Evolutionary conservation across 1,140 invertebrate genomes (phyloP).

Genomic region (Charaxes varanes): DNA sequence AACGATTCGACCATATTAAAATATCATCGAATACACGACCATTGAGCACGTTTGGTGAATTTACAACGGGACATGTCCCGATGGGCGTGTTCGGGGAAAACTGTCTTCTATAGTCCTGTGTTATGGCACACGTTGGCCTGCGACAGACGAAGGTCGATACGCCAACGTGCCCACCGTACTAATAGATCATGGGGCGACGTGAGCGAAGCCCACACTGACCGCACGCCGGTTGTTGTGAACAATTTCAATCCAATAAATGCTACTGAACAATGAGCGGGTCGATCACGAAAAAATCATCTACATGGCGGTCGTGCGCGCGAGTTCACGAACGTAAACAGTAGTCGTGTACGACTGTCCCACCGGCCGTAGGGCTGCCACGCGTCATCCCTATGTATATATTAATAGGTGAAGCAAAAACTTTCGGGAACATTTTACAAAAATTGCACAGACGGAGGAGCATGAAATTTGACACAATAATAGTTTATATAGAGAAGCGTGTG

Average conservation of each 20-base stretch:
- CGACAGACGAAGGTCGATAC: not conserved
- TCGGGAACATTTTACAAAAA: too few relatives aligned
- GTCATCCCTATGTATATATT: not conserved
- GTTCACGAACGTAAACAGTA: slow-evolving; percentile 59
- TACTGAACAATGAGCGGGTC: slow-evolving; percentile 64
- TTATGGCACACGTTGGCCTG: not conserved
- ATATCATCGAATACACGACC: slow-evolving; percentile 26
- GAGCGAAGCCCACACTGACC: slow-evolving; percentile 32
- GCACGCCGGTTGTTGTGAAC: slow-evolving; percentile 48
- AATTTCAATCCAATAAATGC: slow-evolving; percentile 67
- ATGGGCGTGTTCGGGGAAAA: not conserved
- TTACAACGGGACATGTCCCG: not conserved
- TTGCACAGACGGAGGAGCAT: too few relatives aligned
- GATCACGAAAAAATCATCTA: slow-evolving; percentile 72
- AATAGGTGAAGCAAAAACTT: slow-evolving; percentile 1
- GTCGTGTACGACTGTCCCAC: slow-evolving; percentile 45
- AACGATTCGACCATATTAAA: slow-evolving; percentile 20
- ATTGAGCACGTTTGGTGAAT: slow-evolving; percentile 4
- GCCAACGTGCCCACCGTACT: slow-evolving; percentile 16
- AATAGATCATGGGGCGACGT: slow-evolving; percentile 35
- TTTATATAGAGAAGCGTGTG: too few relatives aligned
- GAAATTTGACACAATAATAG: too few relatives aligned
- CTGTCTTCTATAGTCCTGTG: not conserved
- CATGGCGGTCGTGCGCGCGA: slow-evolving; percentile 55
- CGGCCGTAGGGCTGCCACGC: slow-evolving; percentile 21